Base-by-base conservation (phyloP, 1,140 invertebrate genomes). In the Homalodisca vitripennis region DNA sequence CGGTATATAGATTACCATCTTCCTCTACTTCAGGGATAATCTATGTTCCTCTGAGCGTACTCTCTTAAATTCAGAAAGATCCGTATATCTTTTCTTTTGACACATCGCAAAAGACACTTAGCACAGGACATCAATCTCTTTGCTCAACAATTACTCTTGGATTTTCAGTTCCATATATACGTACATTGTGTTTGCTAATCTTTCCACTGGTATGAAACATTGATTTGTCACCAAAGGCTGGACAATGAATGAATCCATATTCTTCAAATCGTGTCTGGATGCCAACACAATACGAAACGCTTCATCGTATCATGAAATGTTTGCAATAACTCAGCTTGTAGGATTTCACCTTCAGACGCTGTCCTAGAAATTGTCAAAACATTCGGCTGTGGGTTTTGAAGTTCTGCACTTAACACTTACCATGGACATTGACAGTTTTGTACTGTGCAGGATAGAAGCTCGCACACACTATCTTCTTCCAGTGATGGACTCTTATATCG, bases 121-220 rank as follows among this genome's bases (percentile, higher is more conserved):
- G 2, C 24, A 27, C 29, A 60, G 26, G 55, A 24, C 22, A 60
- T 27, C 29, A 20, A 2, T 22, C 6, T n/a, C 29, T 27, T 20
- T 51, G 48, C n/a, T 51, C 2, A 6, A 51, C 48, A 3, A 20
- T 51, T 51, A 20, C 48, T 12, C n/a, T 6, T 20, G 48, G 48
- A 20, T 51, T 51, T 51, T 51, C 48, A 51, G 48, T 51, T 51
- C 34, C 34, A 6, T 17, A 51, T 51, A 51, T 51, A 51, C 48
- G 48, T 3, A 51, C 48, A n/a, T 51, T 51, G n/a, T 51, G 34
- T n/a, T 12, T 20, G 48, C 3, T 51, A 12, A 51, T 22, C 22
- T 51, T 51, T 12, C 48, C 6, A 22, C 48, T 51, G 3, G n/a
- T 3, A 51, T 51, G 48, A 51, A 51, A 51, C 3, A 22, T 51